Evolutionary conservation across 1,140 invertebrate genomes (phyloP), one percentile per base, ranked within the genome.

Genomic region (Zeugodacus cucurbitae): DNA sequence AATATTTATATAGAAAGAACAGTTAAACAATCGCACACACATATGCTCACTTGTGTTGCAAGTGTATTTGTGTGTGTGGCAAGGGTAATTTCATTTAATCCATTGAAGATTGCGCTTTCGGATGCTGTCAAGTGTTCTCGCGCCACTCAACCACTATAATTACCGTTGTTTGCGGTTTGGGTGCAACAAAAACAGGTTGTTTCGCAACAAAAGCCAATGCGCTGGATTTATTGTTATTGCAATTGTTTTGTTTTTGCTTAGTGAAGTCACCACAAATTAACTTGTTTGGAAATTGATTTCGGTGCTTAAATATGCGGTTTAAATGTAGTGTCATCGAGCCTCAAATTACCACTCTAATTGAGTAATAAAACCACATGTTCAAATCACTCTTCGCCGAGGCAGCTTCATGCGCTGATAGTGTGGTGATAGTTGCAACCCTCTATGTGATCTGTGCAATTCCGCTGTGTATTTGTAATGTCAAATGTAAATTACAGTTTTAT

Each of bases 331-430:
- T 2, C 37, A 48, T 48, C n/a, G 22, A 41, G 74, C 74, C 74
- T 82, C 74, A 82, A 82, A 82, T 82, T 82, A 82, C 41, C 74
- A 82, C 41, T 82, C 74, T 82, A 82, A 82, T 82, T 82, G 74
- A 82, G 44, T 82, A 7, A 82, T 82, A 82, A 82, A 82, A 82
- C 74, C 74, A 82, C 41, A 82, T 82, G 74, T 82, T 48, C 74
- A 82, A 82, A 82, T 82, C 74, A 82, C 74, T 82, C 20, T 14
- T 17, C 41, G 44, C 41, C 37, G 26, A 48, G 74, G 10, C n/a
- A 26, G 26, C n/a, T 17, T 20, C 48, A 11, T 5, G 48, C 11
- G 48, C 22, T 82, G 44, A 20, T 41, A n/a, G 70, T 22, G 74
- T 48, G 34, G 44, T 34, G 4, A 17, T 37, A 74, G 67, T 82